Conservation (phyloP, 2,888 invertebrate genomes). For the Cosmopolites sordidus region DNA sequence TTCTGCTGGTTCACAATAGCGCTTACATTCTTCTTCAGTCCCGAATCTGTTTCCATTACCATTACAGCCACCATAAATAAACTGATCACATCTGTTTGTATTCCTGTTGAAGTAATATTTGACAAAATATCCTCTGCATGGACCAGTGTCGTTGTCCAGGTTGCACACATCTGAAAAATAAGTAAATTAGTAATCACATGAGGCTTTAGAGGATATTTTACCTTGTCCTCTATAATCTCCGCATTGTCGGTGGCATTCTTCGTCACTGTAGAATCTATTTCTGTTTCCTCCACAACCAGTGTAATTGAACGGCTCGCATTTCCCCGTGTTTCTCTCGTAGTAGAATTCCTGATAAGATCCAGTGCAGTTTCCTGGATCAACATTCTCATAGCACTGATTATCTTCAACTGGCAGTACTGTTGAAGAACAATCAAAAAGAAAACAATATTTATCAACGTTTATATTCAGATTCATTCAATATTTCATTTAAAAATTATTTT, state of each 20-base stretch:
- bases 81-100: slow-evolving; percentile 61
- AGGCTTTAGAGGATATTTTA: no score
- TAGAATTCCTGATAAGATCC: slow-evolving; percentile 65
- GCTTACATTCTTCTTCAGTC: slow-evolving; percentile 67
- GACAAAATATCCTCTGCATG: slow-evolving; percentile 61
- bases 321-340: slow-evolving; percentile 58
- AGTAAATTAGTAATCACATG: no score
- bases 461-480: no score
- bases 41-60: slow-evolving; percentile 84
- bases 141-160: slow-evolving; percentile 62
- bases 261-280: slow-evolving; percentile 69
- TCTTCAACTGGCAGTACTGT: slow-evolving; percentile 30
- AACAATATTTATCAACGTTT: no score
- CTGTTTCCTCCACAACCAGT: slow-evolving; percentile 70
- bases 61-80: slow-evolving; percentile 76
- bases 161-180: slow-evolving; percentile 66
- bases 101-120: slow-evolving; percentile 68
- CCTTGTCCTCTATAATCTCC: slow-evolving; percentile 68
- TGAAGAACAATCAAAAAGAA: no score
- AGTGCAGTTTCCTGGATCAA: slow-evolving; percentile 66
- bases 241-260: slow-evolving; percentile 74
- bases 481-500: no score
- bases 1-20: slow-evolving; percentile 60
- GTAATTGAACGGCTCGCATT: slow-evolving; percentile 65
- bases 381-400: slow-evolving; percentile 57